Evolutionary conservation across 2,888 invertebrate genomes (phyloP).

Genomic region (Zele albiditarsus): DNA sequence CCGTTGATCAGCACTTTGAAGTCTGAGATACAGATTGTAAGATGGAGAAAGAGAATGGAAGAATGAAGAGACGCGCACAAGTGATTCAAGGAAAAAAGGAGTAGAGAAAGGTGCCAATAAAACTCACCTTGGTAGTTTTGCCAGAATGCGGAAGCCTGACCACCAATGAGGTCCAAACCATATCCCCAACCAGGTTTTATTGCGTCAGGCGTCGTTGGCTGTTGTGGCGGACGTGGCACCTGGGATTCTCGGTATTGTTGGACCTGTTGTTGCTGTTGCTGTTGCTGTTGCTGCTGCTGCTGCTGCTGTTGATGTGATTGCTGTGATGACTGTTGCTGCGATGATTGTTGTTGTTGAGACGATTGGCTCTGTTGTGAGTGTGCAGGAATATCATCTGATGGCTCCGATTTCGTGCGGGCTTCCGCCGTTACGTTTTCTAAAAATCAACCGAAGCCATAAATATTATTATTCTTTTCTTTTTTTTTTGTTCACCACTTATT

Average conservation of each 20-base stretch:
- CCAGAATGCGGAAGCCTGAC: conserved; percentile 88
- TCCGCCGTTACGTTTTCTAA: conserved; percentile 68
- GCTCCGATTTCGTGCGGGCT: conserved; percentile 67
- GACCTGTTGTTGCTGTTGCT: conserved; percentile 69
- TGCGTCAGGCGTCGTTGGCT: conserved; percentile 69
- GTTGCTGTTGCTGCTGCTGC: conserved; percentile 65
- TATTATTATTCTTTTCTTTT: not conserved
- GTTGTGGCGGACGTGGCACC: conserved; percentile 69
- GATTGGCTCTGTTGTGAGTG: conserved; percentile 65
- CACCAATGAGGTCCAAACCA: conserved; percentile 87
- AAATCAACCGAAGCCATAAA: conserved; percentile 11
- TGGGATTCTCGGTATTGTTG: conserved; percentile 71
- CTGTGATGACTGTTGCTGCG: conserved; percentile 57
- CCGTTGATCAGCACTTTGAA: conserved; percentile 12
- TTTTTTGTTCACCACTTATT: not conserved
- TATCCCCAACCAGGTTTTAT: conserved; percentile 80
- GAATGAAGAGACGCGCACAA: conserved; percentile 14
- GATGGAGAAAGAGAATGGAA: not conserved
- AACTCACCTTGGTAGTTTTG: conserved; percentile 91
- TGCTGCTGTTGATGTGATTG: conserved; percentile 62
- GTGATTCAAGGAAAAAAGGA: conserved; percentile 36
- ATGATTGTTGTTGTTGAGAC: conserved; percentile 58
- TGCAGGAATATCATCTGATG: conserved; percentile 68
- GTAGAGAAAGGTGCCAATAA: conserved; percentile 14
- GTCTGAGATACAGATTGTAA: not conserved